Percentiles rank a stretch among this genome's conserved stretches.
Evolutionary conservation across 2,113 vertebrate genomes (phyloP).

Genomic region (Anser cygnoides): DNA sequence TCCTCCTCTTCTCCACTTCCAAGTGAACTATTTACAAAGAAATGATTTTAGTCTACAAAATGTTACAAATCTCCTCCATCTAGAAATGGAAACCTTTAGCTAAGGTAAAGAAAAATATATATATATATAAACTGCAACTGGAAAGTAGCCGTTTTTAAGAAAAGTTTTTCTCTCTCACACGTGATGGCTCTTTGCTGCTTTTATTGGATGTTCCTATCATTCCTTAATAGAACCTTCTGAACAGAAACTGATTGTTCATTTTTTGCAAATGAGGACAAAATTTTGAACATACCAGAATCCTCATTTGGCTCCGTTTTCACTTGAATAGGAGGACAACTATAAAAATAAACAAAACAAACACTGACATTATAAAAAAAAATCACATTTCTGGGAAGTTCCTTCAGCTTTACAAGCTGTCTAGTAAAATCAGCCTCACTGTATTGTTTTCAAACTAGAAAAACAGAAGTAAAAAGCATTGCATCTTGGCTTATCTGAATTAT

Average conservation of each 20-base stretch:
- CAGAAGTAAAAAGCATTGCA: background rate
- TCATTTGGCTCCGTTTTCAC: conserved; percentile 80
- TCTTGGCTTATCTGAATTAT: background rate
- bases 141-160: background rate
- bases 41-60: background rate
- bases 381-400: background rate
- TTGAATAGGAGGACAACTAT: conserved; percentile 72
- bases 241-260: background rate
- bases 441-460: background rate
- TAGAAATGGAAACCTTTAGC: background rate
- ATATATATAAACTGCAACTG: background rate
- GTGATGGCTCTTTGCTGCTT: background rate
- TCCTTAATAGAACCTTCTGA: background rate
- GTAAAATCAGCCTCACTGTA: background rate
- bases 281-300: conserved; percentile 75
- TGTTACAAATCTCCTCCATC: background rate
- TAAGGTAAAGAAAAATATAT: too few relatives aligned
- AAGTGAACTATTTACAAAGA: background rate
- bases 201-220: background rate
- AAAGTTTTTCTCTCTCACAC: background rate
- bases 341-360: conserved; percentile 19
- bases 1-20: background rate
- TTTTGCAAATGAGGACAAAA: background rate
- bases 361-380: background rate
- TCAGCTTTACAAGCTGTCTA: background rate